Base-by-base conservation (phyloP, 1,140 invertebrate species). In the Camponotus pennsylvanicus region DNA sequence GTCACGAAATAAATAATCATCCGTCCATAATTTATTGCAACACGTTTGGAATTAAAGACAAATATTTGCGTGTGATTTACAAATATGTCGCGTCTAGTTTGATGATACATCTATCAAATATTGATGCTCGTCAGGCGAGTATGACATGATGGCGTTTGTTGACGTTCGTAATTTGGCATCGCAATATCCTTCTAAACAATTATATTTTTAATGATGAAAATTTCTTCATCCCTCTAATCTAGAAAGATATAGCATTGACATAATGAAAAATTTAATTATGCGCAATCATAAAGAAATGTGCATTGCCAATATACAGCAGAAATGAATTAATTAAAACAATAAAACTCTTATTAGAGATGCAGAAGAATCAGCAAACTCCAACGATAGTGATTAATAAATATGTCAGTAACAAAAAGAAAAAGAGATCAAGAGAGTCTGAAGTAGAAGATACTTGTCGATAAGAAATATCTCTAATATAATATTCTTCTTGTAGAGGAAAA, bases 311-410 rank as follows among this genome's bases (percentile, higher is more conserved):
- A 18, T 13, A 70, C 15, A 27, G 27, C 73, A 63, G 75, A 59
- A 69, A 27, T 27, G 27, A 27, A 42, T 86, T 77, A 89, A 89
- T 88, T 89, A 88, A 88, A 88, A 85, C 86, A 85, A 89, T 88
- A 85, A 87, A 89, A 59, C 88, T 85, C 67, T 89, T 88, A 69
- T 21, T 40, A 40, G 11, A 21, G 34, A 1, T 11, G 52, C n/a
- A 66, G 63, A 80, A 80, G 71, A 85, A 59, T 27, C 27, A 77
- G 52, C 64, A n/a, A 66, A n/a, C 34, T 70, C 8, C 45, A 67
- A 45, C 13, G 11, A 64, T 57, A 21, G 49, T 77, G 55, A 77
- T 89, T 88, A 71, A 89, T 88, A 69, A 80, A 89, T 87, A 75
- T 76, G 6, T 42, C 52, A 84, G 86, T 84, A 76, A 40, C 55